Conservation (phyloP, 2,797 vertebrate species). For the Syngnathus rostellatus region DNA sequence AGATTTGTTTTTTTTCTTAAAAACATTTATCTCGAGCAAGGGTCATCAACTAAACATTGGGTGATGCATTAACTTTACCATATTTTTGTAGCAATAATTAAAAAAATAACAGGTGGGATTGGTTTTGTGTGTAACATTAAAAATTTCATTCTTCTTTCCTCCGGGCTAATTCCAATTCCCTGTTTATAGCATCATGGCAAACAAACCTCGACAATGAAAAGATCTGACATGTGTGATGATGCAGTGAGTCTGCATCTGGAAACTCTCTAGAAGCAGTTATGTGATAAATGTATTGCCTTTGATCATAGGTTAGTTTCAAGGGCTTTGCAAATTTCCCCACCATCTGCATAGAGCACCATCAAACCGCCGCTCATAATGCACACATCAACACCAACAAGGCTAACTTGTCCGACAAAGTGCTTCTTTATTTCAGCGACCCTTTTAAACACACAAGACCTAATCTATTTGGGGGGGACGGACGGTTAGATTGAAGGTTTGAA, state of each 20-base stretch:
- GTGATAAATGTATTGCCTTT: constrained; percentile 46
- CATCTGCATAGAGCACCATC: constrained; percentile 67
- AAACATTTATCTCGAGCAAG: background rate
- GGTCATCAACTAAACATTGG: too few relatives aligned
- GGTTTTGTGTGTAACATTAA: too few relatives aligned
- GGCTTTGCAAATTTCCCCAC: constrained; percentile 58
- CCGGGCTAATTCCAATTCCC: too few relatives aligned
- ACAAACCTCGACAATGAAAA: constrained; percentile 15
- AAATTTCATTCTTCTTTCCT: too few relatives aligned
- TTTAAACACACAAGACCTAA: constrained; percentile 73
- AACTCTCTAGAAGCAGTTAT: constrained; percentile 48
- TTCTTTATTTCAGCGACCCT: constrained; percentile 67
- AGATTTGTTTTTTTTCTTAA: background rate
- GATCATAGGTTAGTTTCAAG: constrained; percentile 51
- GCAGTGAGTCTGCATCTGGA: constrained; percentile 44
- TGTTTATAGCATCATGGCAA: constrained; percentile 31
- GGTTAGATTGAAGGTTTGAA: constrained; percentile 66
- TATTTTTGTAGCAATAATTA: too few relatives aligned
- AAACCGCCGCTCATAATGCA: constrained; percentile 58
- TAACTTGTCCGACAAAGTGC: constrained; percentile 75
- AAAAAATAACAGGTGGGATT: too few relatives aligned
- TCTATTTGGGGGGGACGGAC: constrained; percentile 51
- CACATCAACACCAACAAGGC: constrained; percentile 66
- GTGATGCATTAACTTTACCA: too few relatives aligned
- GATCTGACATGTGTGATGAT: constrained; percentile 13